These are phyloP conservation scores for Girardia tigrina DNA, from an alignment of 2,888 invertebrate species.

Conservation along the genomic window DNA sequence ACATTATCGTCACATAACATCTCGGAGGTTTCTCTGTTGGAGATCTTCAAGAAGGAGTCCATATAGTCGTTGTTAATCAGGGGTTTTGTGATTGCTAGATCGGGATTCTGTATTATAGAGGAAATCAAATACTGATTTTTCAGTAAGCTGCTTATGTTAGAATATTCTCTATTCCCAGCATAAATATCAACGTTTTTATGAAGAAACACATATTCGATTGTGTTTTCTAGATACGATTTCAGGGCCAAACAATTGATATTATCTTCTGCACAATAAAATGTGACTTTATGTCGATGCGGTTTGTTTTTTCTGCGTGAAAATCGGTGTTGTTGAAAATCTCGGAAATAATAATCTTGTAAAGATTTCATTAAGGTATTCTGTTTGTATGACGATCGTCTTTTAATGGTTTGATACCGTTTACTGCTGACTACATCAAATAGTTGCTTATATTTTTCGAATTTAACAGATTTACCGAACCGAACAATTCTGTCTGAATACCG, in stretches of 20 bases:
- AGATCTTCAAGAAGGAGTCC: neutral
- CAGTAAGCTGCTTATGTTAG: neutral
- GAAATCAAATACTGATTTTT: constrained; percentile 3
- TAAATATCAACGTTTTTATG: neutral
- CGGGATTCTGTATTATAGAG: neutral
- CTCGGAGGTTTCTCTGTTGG: neutral
- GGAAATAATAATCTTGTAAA: neutral
- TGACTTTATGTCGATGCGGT: neutral
- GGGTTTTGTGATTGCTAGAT: neutral
- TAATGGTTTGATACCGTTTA: neutral
- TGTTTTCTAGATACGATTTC: neutral
- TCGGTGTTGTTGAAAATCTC: neutral
- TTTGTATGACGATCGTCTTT: neutral
- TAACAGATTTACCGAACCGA: neutral
- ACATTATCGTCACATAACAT: neutral
- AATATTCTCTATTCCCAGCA: neutral
- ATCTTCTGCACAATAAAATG: neutral
- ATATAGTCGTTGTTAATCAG: neutral
- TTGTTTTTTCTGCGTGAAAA: neutral
- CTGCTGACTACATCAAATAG: neutral
- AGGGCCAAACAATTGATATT: constrained; percentile 1
- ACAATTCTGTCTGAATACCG: neutral
- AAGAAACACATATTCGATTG: neutral
- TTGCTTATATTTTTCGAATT: neutral
- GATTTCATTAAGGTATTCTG: neutral